Conservation (phyloP, 1,140 invertebrate species). For the Pogonomyrmex californicus region DNA sequence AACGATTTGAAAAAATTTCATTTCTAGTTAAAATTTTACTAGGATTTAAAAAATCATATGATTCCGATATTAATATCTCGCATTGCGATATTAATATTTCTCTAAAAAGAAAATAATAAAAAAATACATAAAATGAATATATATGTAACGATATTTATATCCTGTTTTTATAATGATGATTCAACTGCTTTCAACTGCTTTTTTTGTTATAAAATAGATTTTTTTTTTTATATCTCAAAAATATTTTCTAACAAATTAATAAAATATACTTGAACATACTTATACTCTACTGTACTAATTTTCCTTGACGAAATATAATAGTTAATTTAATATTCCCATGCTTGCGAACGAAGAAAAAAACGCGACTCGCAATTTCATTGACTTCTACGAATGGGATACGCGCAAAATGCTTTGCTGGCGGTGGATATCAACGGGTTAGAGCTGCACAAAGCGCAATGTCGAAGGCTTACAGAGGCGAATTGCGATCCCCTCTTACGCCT, state of each 20-base stretch:
- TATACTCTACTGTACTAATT: background rate
- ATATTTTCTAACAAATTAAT: background rate
- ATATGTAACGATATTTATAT: background rate
- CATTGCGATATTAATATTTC: too few species aligned
- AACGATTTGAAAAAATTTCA: conserved; percentile 14
- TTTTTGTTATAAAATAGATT: background rate
- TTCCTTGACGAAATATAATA: background rate
- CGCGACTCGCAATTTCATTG: background rate
- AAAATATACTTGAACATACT: background rate
- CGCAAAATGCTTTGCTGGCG: conserved; percentile 1
- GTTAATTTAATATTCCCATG: conserved; percentile 1
- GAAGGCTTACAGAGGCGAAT: conserved; percentile 47
- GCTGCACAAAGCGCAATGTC: conserved; percentile 24
- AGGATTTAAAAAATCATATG: background rate
- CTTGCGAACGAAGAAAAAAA: background rate
- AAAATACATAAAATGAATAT: background rate
- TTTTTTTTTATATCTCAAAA: background rate
- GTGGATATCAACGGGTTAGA: conserved; percentile 1
- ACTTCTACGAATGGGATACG: conserved; percentile 17
- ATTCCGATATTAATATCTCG: background rate
- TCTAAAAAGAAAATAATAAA: background rate
- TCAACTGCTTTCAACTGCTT: too few species aligned
- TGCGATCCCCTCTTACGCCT: conserved; percentile 35
- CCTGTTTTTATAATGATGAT: too few species aligned
- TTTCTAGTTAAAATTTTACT: background rate